Evolutionary conservation across 92 coral and sea anemone genomes (phyloP), one percentile per base, ranked within the genome.

Genomic region (Pocillopora grandis): DNA sequence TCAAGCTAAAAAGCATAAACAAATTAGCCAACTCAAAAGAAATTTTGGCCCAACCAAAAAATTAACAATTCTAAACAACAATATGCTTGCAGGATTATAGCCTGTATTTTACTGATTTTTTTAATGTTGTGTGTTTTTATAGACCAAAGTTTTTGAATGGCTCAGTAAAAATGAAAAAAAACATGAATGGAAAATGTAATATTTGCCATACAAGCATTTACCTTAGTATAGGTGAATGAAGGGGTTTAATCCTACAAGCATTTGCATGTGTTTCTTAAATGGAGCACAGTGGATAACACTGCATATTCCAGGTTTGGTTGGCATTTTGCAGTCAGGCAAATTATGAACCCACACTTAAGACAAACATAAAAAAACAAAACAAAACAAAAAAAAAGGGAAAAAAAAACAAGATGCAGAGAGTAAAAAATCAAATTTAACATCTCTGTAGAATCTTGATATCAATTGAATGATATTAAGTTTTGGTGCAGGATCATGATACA

Each of bases 11-110:
- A 57, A 74, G 55, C 10, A 1, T 74, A 62, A 69, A 58, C 82
- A 91, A 88, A 88, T 87, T 81, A 91, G 89, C 94, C 94, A 91
- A 91, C 94, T 88, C 90, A 85, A 58, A 76, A 63, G 74, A 79
- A 78, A 65, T 27, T 75, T 9, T 61, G 23, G 20, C 52, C 61
- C 62, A 60, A 12, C 72, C 60, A 10, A 59, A 55, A 55, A 71
- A 19, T 78, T 65, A 58, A 66, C 35, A 57, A 61, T 59, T 18
- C 21, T 66, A 56, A 77, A 56, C 76, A 35, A 76, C 71, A 66
- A 48, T 33, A 16, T 63, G 77, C 76, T 81, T 76, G 61, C 76
- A 76, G 80, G 80, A 85, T 57, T 62, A 62, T 52, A 27, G 64
- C 78, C 77, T 66, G 63, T 75, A 62, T 8, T 56, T 73, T 1